Percentiles rank a stretch among this genome's conserved stretches.
These are phyloP conservation scores for Nanger granti DNA, from an alignment of 2,113 vertebrate species.

Conservation along the genomic window DNA sequence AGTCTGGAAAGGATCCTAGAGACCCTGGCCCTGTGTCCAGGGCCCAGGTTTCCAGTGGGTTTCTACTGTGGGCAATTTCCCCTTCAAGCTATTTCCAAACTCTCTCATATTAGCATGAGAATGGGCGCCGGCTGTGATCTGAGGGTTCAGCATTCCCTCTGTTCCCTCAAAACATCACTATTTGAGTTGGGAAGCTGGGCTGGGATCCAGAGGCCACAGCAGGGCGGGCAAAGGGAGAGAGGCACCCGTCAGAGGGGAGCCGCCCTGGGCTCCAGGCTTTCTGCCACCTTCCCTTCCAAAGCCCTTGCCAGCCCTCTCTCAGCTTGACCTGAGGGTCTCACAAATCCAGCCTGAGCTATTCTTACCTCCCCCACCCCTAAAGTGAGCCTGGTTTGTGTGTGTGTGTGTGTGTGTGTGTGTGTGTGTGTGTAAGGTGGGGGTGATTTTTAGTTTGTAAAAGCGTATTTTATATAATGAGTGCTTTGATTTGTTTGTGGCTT, in stretches of 20 bases:
- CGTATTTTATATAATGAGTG: conserved; percentile 1
- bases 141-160: conserved; percentile 40
- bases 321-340: neutral
- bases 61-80: neutral
- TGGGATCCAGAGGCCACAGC: neutral
- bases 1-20: neutral
- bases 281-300: neutral
- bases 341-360: neutral
- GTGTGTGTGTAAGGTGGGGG: neutral
- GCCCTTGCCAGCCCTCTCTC: neutral
- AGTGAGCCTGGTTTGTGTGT: neutral
- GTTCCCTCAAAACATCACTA: conserved; percentile 66
- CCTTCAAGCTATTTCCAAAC: neutral
- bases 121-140: conserved; percentile 33
- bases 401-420: neutral
- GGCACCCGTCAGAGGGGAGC: neutral
- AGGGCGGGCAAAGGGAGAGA: neutral
- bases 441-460: neutral
- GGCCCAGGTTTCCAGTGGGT: neutral
- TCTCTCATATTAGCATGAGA: conserved; percentile 73
- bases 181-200: conserved; percentile 30
- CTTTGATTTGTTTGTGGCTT: neutral
- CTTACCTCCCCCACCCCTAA: neutral
- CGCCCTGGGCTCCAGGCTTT: neutral
- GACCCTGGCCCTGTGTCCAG: neutral